A percentile compares a stretch with the other conserved stretches of the same genome.
Conservation (phyloP, 2,888 invertebrate species). For the Nysson spinosus region DNA sequence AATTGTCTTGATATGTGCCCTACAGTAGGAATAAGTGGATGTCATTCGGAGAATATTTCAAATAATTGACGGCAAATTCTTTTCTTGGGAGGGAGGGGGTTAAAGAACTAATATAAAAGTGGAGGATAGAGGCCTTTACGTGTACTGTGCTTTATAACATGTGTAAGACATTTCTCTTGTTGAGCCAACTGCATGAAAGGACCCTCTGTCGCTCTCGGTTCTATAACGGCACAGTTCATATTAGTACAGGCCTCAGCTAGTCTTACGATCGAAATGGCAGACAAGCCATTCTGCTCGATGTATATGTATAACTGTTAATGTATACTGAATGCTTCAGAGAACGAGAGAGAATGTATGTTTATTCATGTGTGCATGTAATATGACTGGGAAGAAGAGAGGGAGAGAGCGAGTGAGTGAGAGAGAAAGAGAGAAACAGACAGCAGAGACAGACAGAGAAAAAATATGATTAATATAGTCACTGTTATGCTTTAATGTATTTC, state of each 20-base stretch:
- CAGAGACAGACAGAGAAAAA: conserved; percentile 59
- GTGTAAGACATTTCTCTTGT: conserved; percentile 43
- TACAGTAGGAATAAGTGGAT: conserved; percentile 31
- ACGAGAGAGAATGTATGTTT: conserved; percentile 50
- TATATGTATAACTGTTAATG: conserved; percentile 67
- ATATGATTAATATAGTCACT: conserved; percentile 71
- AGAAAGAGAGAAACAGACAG: too few relatives aligned
- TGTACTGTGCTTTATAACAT: conserved; percentile 58
- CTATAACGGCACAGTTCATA: conserved; percentile 55
- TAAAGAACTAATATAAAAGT: conserved; percentile 28
- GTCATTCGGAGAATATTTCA: conserved; percentile 38
- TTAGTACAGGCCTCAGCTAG: conserved; percentile 75
- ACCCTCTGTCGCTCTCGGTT: conserved; percentile 42
- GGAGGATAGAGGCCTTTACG: conserved; percentile 66
- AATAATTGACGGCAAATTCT: conserved; percentile 25
- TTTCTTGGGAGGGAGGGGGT: conserved; percentile 3
- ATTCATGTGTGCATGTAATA: conserved; percentile 40
- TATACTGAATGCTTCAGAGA: conserved; percentile 53
- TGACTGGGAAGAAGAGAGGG: conserved; percentile 48
- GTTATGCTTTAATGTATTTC: conserved; percentile 75
- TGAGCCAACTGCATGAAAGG: conserved; percentile 46
- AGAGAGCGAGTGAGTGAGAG: conserved; percentile 66
- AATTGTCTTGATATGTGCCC: conserved; percentile 51
- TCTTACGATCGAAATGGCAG: conserved; percentile 72
- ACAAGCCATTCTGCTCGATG: conserved; percentile 68